Percentiles rank a stretch among this genome's conserved stretches.
Conservation (phyloP, 2,797 vertebrate genomes). For the Trachurus trachurus region DNA sequence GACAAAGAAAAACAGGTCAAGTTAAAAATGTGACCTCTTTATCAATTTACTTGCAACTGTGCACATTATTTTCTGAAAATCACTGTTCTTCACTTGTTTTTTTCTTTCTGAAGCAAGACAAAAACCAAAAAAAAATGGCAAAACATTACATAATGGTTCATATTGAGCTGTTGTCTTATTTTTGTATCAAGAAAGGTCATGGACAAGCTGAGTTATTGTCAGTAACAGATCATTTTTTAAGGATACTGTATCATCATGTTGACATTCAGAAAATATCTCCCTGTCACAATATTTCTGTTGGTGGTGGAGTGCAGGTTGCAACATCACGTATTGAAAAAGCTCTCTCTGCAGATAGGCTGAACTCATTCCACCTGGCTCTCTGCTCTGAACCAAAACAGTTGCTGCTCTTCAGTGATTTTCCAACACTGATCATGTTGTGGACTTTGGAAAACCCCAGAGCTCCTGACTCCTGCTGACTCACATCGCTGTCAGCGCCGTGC, state of each 20-base stretch:
- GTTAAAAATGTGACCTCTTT: background rate
- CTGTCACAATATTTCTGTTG: background rate
- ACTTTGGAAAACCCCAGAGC: constrained; percentile 63
- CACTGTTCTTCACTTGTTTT: background rate
- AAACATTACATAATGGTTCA: too few relatives aligned
- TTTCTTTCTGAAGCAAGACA: too few relatives aligned
- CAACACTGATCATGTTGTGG: constrained; percentile 36
- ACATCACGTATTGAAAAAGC: background rate
- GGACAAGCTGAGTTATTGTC: background rate
- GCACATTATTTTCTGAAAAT: background rate
- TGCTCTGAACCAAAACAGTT: constrained; percentile 15
- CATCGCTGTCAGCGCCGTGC: constrained; percentile 7
- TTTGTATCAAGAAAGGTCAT: background rate
- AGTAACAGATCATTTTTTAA: background rate
- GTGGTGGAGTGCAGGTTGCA: background rate
- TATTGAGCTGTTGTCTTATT: background rate
- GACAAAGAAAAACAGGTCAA: background rate
- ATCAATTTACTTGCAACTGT: background rate
- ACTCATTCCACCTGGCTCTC: constrained; percentile 28
- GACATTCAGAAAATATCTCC: background rate
- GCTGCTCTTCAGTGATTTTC: constrained; percentile 28
- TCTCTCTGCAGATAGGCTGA: constrained; percentile 15
- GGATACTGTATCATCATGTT: background rate
- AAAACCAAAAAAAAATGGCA: too few relatives aligned
- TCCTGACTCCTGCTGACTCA: constrained; percentile 36